Conservation (phyloP, 2,113 vertebrate genomes). For the Pterocles orientalis region DNA sequence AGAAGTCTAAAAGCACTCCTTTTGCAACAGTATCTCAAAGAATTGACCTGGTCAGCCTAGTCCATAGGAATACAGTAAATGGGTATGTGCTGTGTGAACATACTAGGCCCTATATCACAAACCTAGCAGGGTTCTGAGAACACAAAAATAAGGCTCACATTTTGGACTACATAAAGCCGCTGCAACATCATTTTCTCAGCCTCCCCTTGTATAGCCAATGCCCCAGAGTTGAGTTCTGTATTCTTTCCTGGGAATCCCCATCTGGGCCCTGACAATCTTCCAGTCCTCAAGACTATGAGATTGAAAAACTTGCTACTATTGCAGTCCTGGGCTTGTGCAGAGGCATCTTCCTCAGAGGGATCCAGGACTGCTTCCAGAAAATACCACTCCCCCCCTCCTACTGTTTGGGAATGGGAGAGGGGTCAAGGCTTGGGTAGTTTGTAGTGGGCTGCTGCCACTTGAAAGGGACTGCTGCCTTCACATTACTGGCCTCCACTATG, state of each 20-base stretch:
- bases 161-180: not conserved
- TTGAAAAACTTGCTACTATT: not conserved
- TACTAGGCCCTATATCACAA: not conserved
- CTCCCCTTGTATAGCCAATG: not conserved
- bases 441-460: not conserved
- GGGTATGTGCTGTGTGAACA: not conserved
- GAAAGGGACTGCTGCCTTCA: not conserved
- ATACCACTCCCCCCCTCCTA: not conserved
- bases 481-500: not conserved
- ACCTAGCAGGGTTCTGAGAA: not conserved
- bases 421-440: not conserved
- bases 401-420: not conserved
- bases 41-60: not conserved
- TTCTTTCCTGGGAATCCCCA: not conserved
- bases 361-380: not conserved
- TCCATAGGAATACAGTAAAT: not conserved
- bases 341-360: not conserved
- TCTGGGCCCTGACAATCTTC: not conserved
- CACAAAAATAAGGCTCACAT: not conserved
- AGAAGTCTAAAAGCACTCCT: not conserved
- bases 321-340: not conserved
- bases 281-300: accelerated
- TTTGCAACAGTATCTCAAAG: not conserved
- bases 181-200: not conserved
- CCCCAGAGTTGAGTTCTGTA: not conserved